A percentile compares a stretch with the other conserved stretches of the same genome.
Conservation (phyloP, 2,797 vertebrate species). For the Sciurus carolinensis region DNA sequence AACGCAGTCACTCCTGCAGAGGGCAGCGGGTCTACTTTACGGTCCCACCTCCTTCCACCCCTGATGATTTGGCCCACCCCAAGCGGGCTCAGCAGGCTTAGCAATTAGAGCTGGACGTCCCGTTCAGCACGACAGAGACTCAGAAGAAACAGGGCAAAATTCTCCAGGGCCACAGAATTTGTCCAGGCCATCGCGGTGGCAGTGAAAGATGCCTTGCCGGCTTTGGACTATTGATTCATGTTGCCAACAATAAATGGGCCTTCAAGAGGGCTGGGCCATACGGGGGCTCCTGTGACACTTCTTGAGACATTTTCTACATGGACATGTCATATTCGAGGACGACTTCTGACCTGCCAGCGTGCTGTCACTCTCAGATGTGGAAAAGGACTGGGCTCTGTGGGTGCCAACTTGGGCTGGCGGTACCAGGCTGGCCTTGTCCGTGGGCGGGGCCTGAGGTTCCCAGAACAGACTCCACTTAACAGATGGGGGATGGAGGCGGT, state of each 20-base stretch:
- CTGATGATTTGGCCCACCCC: neutral
- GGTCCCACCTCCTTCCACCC: neutral
- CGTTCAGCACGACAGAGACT: neutral
- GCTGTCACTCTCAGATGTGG: neutral
- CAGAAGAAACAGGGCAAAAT: neutral
- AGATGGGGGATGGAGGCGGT: neutral
- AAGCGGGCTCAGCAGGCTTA: neutral
- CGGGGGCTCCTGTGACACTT: neutral
- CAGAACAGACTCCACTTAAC: neutral
- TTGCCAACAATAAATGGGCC: neutral
- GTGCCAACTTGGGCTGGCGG: neutral
- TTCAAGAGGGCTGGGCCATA: neutral
- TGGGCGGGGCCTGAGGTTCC: neutral
- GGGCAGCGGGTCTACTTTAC: neutral
- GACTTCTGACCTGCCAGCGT: neutral
- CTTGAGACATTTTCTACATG: neutral
- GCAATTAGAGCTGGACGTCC: neutral
- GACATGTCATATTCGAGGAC: neutral
- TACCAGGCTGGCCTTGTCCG: fast-evolving
- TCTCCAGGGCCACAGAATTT: too few relatives aligned
- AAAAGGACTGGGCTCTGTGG: neutral
- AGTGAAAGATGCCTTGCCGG: neutral
- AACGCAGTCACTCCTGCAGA: constrained; percentile 51
- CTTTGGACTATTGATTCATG: neutral
- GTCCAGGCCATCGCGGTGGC: fast-evolving